Percentiles rank a stretch among this genome's conserved stretches.
phyloP scores from a whole-genome alignment of 2,113 vertebrate species.

The Willisornis vidua region DNA sequence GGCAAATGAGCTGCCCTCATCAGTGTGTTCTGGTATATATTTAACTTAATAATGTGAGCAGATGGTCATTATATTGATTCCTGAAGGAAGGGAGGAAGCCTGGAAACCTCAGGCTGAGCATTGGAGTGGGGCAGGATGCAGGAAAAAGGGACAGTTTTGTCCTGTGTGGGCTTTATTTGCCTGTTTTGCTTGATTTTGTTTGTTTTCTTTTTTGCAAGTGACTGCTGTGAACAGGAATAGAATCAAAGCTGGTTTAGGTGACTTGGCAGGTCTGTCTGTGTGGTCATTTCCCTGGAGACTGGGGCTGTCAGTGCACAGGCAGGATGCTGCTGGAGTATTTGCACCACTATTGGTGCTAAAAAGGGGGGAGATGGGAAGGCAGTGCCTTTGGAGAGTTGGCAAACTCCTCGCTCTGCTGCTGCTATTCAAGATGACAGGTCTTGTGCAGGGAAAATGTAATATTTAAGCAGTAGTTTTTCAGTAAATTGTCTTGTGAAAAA shows the following conservation, averaged over 20 bases:
- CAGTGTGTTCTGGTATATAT: conserved; percentile 20
- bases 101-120: background rate
- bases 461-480: background rate
- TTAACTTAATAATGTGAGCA: conserved; percentile 49
- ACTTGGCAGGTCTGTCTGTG: background rate
- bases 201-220: background rate
- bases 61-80: conserved; percentile 49
- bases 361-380: background rate
- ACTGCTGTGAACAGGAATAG: background rate
- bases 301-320: background rate
- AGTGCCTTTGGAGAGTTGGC: background rate
- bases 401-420: background rate
- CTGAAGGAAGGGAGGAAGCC: background rate
- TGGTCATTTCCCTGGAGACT: background rate
- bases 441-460: background rate
- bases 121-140: background rate
- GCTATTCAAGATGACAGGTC: background rate
- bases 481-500: background rate
- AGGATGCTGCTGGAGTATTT: background rate
- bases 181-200: background rate
- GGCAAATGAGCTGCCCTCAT: conserved; percentile 27
- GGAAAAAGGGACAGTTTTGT: background rate
- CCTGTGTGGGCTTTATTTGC: no score
- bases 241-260: background rate
- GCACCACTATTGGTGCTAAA: background rate